Conservation (phyloP, 2,113 vertebrate species). For the Tautogolabrus adspersus region DNA sequence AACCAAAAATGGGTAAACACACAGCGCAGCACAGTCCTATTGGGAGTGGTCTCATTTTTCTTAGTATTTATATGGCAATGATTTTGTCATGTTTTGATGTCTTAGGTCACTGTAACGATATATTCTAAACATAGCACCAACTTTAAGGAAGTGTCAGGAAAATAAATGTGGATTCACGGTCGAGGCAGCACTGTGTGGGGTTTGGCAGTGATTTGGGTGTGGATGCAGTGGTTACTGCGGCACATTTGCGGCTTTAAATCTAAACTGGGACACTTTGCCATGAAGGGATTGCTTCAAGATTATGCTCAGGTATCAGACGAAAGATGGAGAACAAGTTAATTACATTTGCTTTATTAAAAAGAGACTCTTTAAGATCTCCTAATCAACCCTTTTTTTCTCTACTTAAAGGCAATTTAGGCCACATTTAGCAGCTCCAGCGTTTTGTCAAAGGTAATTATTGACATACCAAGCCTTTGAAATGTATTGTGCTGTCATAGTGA, state of each 20-base stretch:
- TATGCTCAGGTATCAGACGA: background rate
- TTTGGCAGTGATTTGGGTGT: conserved; percentile 15
- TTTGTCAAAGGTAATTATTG: conserved; percentile 21
- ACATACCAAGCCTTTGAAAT: background rate
- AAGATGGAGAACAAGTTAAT: conserved; percentile 39
- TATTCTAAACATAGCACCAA: background rate
- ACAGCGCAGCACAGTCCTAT: too few relatives aligned
- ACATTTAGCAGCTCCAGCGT: background rate
- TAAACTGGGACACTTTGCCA: conserved; percentile 38
- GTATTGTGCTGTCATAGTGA: background rate
- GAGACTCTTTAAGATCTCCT: conserved; percentile 13
- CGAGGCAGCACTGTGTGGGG: conserved; percentile 2
- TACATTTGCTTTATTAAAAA: conserved; percentile 51
- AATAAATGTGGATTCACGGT: background rate
- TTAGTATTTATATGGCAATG: too few relatives aligned
- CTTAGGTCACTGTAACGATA: too few relatives aligned
- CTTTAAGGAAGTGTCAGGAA: too few relatives aligned
- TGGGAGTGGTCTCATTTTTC: too few relatives aligned
- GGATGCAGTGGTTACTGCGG: conserved; percentile 12
- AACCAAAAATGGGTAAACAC: too few relatives aligned
- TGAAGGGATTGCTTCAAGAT: conserved; percentile 26
- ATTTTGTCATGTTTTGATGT: too few relatives aligned
- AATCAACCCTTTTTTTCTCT: conserved; percentile 25
- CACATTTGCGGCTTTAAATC: conserved; percentile 2
- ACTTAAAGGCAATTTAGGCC: background rate